These are phyloP conservation scores for Phyllotreta cruciferae DNA, from an alignment of 2,888 invertebrate species.

Conservation along the genomic window DNA sequence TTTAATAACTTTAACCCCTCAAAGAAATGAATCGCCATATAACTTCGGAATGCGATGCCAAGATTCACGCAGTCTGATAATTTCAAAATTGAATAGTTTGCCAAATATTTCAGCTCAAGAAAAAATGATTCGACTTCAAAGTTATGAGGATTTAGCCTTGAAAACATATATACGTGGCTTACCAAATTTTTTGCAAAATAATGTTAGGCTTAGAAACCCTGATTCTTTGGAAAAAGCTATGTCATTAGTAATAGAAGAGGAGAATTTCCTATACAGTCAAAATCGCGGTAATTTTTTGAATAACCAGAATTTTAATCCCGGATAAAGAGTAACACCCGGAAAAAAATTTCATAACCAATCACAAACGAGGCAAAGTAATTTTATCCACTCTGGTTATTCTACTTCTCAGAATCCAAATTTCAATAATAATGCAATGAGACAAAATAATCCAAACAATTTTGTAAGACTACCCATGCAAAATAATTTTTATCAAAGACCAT, in stretches of 20 bases:
- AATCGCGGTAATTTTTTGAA: neutral
- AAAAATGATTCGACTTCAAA: neutral
- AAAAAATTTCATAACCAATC: neutral
- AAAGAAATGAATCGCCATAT: constrained; percentile 1
- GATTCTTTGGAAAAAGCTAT: constrained; percentile 16
- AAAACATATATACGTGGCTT: constrained; percentile 22
- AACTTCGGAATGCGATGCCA: constrained; percentile 8
- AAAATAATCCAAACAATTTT: no score
- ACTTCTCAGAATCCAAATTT: no score
- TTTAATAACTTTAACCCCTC: neutral
- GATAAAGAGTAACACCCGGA: neutral
- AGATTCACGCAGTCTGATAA: neutral
- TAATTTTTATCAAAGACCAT: no score
- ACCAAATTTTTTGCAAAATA: constrained; percentile 3
- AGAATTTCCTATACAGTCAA: constrained; percentile 3
- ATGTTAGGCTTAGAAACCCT: constrained; percentile 10
- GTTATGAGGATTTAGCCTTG: neutral
- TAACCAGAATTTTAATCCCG: neutral
- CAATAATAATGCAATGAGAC: no score
- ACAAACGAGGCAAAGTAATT: no score
- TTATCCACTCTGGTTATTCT: no score
- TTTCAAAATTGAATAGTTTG: neutral
- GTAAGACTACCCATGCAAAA: no score
- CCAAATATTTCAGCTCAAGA: neutral
- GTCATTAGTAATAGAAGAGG: constrained; percentile 8